Conservation (phyloP, 2,797 vertebrate species). For the Ambastaia sidthimunki region DNA sequence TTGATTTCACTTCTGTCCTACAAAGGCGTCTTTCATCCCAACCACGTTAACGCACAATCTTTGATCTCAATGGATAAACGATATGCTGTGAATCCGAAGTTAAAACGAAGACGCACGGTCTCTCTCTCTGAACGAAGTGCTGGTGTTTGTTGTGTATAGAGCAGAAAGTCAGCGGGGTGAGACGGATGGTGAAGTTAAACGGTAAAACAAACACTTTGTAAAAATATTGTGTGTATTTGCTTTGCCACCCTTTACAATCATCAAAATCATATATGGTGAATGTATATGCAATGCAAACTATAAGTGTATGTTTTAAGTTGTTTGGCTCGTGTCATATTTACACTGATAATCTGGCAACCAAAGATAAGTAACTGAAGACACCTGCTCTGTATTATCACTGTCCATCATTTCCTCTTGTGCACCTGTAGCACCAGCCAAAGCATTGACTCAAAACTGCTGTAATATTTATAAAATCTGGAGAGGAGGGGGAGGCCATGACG, state of each 20-base stretch:
- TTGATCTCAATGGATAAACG: conserved; percentile 19
- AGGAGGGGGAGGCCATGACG: too few species aligned
- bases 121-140: background rate
- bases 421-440: background rate
- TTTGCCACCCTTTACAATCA: too few species aligned
- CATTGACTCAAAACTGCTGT: background rate
- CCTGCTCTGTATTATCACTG: too few species aligned
- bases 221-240: too few species aligned
- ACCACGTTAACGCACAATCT: conserved; percentile 29
- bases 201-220: too few species aligned
- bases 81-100: conserved; percentile 20
- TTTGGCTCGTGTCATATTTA: too few species aligned
- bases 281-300: too few species aligned
- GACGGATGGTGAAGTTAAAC: conserved; percentile 61
- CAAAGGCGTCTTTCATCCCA: conserved; percentile 3
- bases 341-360: too few species aligned
- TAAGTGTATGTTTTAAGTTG: too few species aligned
- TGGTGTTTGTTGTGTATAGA: background rate
- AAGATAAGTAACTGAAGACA: too few species aligned
- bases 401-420: too few species aligned
- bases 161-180: conserved; percentile 30
- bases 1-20: conserved; percentile 23
- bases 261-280: too few species aligned
- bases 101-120: conserved; percentile 4
- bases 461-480: background rate